Evolutionary conservation across 2,888 invertebrate genomes (phyloP).

Genomic region (Stenoptilia bipunctidactyla): DNA sequence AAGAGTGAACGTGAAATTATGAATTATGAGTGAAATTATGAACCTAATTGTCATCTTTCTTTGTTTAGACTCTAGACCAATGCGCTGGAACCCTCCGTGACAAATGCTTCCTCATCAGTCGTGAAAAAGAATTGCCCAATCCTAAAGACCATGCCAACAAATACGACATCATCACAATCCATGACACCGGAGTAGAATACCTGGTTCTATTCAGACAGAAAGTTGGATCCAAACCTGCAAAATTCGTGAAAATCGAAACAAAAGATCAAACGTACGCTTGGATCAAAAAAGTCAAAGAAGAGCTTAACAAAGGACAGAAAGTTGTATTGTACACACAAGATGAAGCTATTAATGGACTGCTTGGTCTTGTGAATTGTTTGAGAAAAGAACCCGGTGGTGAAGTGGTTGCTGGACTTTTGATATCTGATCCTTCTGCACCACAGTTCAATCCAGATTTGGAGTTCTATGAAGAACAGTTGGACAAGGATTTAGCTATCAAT

Average conservation of each 20-base stretch:
- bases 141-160: constrained; percentile 44
- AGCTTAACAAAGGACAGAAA: constrained; percentile 51
- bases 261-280: constrained; percentile 55
- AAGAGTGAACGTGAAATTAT: too few relatives aligned
- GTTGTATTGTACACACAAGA: constrained; percentile 77
- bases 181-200: constrained; percentile 61
- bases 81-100: constrained; percentile 63
- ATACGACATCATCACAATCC: constrained; percentile 59
- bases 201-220: constrained; percentile 66
- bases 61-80: constrained; percentile 51
- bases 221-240: constrained; percentile 48
- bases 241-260: constrained; percentile 53
- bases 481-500: constrained; percentile 84
- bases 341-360: constrained; percentile 80
- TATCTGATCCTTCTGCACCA: constrained; percentile 75
- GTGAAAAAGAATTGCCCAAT: constrained; percentile 67
- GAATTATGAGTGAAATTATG: too few relatives aligned
- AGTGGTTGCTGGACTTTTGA: constrained; percentile 72
- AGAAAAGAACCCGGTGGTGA: constrained; percentile 83
- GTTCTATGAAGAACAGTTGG: constrained; percentile 75
- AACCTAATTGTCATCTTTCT: too few relatives aligned
- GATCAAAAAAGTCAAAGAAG: constrained; percentile 63
- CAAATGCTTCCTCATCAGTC: constrained; percentile 72
- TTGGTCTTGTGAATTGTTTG: constrained; percentile 92
- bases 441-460: constrained; percentile 74